Base-by-base conservation (phyloP, 2,797 vertebrate genomes). In the Melanotaenia parkinsoni region DNA sequence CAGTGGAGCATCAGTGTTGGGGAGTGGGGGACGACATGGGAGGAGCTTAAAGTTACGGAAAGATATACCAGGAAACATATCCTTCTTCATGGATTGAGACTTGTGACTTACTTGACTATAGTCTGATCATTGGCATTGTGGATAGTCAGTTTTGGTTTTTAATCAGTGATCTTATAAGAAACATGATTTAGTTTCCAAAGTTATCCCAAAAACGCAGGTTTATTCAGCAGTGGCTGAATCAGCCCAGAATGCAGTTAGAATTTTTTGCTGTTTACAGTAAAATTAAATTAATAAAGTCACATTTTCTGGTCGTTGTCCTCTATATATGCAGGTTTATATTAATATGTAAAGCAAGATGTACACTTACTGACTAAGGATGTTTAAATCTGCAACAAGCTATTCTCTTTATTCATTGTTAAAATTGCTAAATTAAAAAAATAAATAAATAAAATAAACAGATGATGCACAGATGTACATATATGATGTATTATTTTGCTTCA, bases 1-100 rank as follows among this genome's bases (percentile, higher is more conserved):
- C 94, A 95, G 93, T 89, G 92, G 94, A 92, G 95, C 94, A 94
- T 81, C 14, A 53, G 56, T 63, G 70, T 74, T 86, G 72, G 78
- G 83, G 88, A 84, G 90, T 80, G 80, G 75, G 74, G n/a, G 56
- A 65, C 24, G 74, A 77, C 47, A n/a, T 67, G 56, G 74, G 69
- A 70, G 58, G 67, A 69, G 76, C 56, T 82, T 65, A 4, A 50
- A 43, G 74, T 67, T 70, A 58, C 70, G 63, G 22, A 70, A 16
- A 72, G 43, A 54, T 71, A 70, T 71, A 87, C 70, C 85, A 77
- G 78, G 12, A 74, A 51, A 50, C 11, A 33, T 40, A 53, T 33
- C n/a, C 16, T 59, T 0, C 12, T 6, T 33, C 3, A 0, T 61
- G 24, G 50, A 67, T 59, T 63, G 3, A 47, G 53, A 72, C 54